phyloP scores from a whole-genome alignment of 2,113 vertebrate genomes.

The Cyanistes caeruleus region DNA sequence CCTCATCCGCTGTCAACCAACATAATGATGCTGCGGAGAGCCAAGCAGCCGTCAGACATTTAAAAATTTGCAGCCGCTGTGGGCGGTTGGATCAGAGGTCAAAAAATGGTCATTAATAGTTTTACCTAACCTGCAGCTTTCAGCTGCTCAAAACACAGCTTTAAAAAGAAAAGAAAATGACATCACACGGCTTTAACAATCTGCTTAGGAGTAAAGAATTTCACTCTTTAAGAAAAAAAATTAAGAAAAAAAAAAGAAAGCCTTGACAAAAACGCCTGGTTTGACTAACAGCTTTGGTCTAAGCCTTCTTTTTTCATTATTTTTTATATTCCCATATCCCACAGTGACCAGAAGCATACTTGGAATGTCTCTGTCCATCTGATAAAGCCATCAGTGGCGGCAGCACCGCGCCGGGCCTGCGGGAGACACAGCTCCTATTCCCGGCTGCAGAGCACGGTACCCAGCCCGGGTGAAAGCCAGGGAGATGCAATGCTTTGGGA shows the following conservation, averaged over 20 bases:
- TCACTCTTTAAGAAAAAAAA: background rate
- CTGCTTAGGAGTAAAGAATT: background rate
- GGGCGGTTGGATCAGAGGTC: conserved; percentile 2
- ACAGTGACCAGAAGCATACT: conserved; percentile 65
- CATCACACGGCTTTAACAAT: background rate
- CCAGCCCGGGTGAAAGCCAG: background rate
- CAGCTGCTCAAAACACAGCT: background rate
- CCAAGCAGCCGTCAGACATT: background rate
- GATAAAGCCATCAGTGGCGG: conserved; percentile 65
- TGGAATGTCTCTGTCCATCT: conserved; percentile 70
- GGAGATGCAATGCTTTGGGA: background rate
- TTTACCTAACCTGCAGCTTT: background rate
- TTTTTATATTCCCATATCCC: conserved; percentile 55
- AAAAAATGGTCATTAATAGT: conserved; percentile 5
- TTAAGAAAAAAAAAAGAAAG: background rate
- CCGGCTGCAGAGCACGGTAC: background rate
- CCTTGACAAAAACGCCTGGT: background rate
- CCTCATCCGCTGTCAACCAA: background rate
- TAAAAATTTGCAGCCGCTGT: background rate
- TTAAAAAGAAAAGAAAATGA: background rate
- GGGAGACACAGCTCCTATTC: conserved; percentile 12
- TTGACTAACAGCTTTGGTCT: conserved; percentile 20
- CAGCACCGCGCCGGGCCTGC: accelerated
- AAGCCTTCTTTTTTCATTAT: conserved; percentile 31
- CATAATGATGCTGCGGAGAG: background rate